Base-by-base conservation (phyloP, 1,140 invertebrate genomes). In the Megathymus violae region DNA sequence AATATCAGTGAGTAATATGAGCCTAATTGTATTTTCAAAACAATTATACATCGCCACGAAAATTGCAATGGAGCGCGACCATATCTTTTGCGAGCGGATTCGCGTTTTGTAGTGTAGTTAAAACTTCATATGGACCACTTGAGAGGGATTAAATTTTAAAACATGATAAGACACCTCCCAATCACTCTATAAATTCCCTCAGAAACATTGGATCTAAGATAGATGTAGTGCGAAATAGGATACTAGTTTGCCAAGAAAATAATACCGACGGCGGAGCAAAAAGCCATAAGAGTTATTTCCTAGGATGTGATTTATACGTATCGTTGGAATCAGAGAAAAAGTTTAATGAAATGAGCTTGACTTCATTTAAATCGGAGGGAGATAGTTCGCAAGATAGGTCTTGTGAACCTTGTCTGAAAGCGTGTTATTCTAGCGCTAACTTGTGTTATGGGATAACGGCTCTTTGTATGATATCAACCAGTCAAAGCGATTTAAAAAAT, bases 381-480 rank as follows among this genome's bases (percentile, higher is more conserved):
- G 54, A 11, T 40, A 16, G 44, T 47, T 13, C 19, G 44, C 44
- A 47, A 47, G 25, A 47, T 4, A 41, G n/a, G n/a, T n/a, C n/a
- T n/a, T n/a, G n/a, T n/a, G n/a, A n/a, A n/a, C n/a, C n/a, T n/a
- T n/a, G n/a, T n/a, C n/a, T n/a, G 17, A n/a, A 44, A 10, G 17
- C 4, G 43, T 31, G 5, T 22, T 22, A n/a, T 46, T 46, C 43
- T 22, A 22, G 10, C 9, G 0, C 10, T 22, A 4, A 9, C 16
- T 46, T 46, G 13, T 22, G 17, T 19, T 46, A 22, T n/a, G n/a
- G 4, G n/a, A n/a, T 46, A 46, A 46, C 17, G 17, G 11, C 44
- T 51, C 17, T 64, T 63, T 66, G 61, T 48, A 58, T 60, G 41
- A n/a, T n/a, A n/a, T n/a, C n/a, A n/a, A n/a, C n/a, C n/a, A n/a